Evolutionary conservation across 2,113 vertebrate species (phyloP), one percentile per base, ranked within the genome.

Genomic region (Misgurnus anguillicaudatus): DNA sequence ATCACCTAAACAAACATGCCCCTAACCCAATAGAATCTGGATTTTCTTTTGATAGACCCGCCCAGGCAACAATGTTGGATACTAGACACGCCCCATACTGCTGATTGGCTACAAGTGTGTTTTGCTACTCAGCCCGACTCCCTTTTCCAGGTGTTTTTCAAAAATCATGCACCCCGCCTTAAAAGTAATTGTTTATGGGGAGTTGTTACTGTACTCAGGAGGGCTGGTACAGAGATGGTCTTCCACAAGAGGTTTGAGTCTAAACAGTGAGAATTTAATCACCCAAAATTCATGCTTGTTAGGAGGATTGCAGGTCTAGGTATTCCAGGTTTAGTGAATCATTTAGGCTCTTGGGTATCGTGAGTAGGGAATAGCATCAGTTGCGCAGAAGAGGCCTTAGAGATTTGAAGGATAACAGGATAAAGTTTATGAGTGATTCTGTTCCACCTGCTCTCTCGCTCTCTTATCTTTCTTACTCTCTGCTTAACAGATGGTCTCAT

Each of bases 351-450:
- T 75, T 4, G 62, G 70, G 82, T 45, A 9, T 61, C 9, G 68
- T 31, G 77, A 58, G 68, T 75, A 45, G 65, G 80, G 67, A 77
- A 83, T 57, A 85, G 70, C 78, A 85, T 80, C 72, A 85, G 67
- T 45, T 53, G 75, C 51, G 36, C 47, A 45, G 58, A 78, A 76
- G 69, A 66, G 67, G 47, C 63, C 60, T 36, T 60, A 80, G 60
- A 61, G 60, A 19, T 82, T 80, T 78, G 78, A 75, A 80, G 63
- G 63, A 68, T 77, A 73, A 45, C 77, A 51, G 82, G 77, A 68
- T 74, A 57, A 45, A 71, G 41, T 86, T 80, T 82, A 72, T 31
- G 75, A 75, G 55, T 70, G 42, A 58, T 77, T 75, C 55, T n/a
- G 39, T 62, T 82, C 80, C 78, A 80, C 78, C 80, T 80, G 80